These are phyloP conservation scores for Merops nubicus DNA, from an alignment of 2,113 vertebrate species.

Conservation along the genomic window DNA sequence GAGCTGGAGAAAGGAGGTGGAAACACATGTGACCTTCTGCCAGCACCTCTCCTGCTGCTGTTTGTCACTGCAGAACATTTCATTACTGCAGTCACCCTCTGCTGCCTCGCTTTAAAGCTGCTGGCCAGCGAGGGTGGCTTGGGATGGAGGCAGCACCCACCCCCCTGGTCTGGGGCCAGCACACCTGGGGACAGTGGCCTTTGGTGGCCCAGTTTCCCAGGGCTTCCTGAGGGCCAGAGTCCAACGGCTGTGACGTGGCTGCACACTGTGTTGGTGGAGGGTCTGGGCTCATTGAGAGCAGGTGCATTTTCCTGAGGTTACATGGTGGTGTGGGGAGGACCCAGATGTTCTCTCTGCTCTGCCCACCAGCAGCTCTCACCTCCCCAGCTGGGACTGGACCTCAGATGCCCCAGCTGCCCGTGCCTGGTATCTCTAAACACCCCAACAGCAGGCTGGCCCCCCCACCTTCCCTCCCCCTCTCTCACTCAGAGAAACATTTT, in stretches of 20 bases:
- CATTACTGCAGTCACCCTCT: background rate
- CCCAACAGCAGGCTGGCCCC: background rate
- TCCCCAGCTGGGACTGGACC: background rate
- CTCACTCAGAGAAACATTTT: background rate
- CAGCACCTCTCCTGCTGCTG: background rate
- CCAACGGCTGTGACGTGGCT: background rate
- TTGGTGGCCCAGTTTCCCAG: too few species aligned
- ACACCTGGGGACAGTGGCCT: too few species aligned
- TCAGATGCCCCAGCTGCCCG: background rate
- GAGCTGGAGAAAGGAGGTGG: background rate
- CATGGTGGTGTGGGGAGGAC: background rate
- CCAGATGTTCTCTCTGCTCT: background rate
- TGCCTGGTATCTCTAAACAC: background rate
- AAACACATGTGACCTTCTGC: background rate
- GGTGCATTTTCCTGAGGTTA: background rate
- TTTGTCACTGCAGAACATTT: background rate
- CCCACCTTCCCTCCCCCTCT: background rate
- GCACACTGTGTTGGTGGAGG: background rate
- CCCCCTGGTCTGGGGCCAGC: background rate
- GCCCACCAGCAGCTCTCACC: background rate
- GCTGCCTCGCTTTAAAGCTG: background rate
- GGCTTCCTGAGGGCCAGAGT: background rate
- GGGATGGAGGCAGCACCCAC: background rate
- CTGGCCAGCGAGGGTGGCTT: background rate
- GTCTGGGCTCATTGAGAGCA: background rate